Conservation (phyloP, 1,140 invertebrate species). For the Cylas formicarius region DNA sequence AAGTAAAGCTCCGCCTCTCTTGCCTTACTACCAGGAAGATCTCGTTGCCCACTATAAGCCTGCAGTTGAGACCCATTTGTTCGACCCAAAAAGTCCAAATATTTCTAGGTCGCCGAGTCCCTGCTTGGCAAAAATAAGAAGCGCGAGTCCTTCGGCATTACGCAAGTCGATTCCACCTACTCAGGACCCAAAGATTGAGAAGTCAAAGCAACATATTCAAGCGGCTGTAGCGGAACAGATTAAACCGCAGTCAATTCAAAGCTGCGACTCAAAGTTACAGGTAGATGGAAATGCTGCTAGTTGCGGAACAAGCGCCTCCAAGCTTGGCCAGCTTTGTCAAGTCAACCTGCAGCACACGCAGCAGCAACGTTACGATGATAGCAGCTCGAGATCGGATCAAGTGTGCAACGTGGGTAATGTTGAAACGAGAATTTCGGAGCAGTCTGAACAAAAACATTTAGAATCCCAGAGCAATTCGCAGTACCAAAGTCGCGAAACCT, state of each 20-base stretch:
- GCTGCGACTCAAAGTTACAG: too few relatives aligned
- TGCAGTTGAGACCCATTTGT: slow-evolving; percentile 48
- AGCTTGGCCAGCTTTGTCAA: too few relatives aligned
- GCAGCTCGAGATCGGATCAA: too few relatives aligned
- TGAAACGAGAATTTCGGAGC: slow-evolving; percentile 20
- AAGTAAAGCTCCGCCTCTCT: slow-evolving; percentile 56
- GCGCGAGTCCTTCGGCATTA: slow-evolving; percentile 38
- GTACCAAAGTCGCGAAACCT: slow-evolving; percentile 27
- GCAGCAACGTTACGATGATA: too few relatives aligned
- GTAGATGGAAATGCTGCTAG: too few relatives aligned
- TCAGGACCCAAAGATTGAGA: slow-evolving; percentile 25
- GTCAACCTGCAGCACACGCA: too few relatives aligned
- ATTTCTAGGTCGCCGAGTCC: slow-evolving; percentile 53
- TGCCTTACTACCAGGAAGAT: slow-evolving; percentile 61
- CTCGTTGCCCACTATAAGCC: slow-evolving; percentile 51
- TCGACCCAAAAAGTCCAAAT: slow-evolving; percentile 49
- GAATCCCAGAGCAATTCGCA: slow-evolving; percentile 25
- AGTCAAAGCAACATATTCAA: slow-evolving; percentile 25
- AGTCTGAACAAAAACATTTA: slow-evolving; percentile 24
- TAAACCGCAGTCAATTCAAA: slow-evolving; percentile 6
- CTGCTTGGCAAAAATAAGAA: slow-evolving; percentile 32
- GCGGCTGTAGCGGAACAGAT: slow-evolving; percentile 12
- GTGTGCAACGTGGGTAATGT: too few relatives aligned
- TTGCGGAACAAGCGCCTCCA: too few relatives aligned
- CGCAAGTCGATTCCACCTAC: slow-evolving; percentile 25